Evolutionary conservation across 2,797 vertebrate species (phyloP).

Genomic region (Tenualosa ilisha): DNA sequence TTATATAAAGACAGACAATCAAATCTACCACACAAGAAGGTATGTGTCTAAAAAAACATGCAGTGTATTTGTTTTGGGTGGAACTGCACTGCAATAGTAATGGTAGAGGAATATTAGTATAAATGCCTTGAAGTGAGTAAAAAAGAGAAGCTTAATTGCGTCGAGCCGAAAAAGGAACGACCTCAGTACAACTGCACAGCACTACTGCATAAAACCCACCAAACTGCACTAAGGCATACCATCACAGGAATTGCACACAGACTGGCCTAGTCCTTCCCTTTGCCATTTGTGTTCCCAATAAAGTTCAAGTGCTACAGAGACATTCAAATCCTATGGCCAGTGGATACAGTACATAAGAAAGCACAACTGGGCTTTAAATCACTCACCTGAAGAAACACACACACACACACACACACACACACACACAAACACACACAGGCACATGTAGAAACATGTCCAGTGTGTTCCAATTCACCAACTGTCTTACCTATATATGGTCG

Average conservation of each 20-base stretch:
- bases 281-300: neutral
- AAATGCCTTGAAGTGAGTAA: slow-evolving; percentile 2
- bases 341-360: slow-evolving; percentile 50
- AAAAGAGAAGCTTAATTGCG: slow-evolving; percentile 21
- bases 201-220: slow-evolving; percentile 38
- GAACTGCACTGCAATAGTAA: slow-evolving; percentile 7
- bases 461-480: neutral
- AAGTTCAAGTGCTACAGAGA: slow-evolving; percentile 55
- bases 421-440: neutral
- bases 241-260: slow-evolving; percentile 52
- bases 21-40: slow-evolving; percentile 8
- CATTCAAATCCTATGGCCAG: slow-evolving; percentile 45
- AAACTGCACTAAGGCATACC: slow-evolving; percentile 19
- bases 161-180: neutral
- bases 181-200: slow-evolving; percentile 31
- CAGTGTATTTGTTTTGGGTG: neutral
- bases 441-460: neutral
- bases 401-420: no score
- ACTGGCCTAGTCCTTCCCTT: slow-evolving; percentile 33
- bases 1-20: neutral
- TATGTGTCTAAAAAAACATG: neutral
- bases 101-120: neutral
- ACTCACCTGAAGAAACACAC: neutral
- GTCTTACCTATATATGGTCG: slow-evolving; percentile 16
- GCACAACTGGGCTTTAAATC: slow-evolving; percentile 43